These are phyloP conservation scores for Phymorhynchus buccinoides DNA, from an alignment of 1,140 invertebrate genomes.

Conservation along the genomic window DNA sequence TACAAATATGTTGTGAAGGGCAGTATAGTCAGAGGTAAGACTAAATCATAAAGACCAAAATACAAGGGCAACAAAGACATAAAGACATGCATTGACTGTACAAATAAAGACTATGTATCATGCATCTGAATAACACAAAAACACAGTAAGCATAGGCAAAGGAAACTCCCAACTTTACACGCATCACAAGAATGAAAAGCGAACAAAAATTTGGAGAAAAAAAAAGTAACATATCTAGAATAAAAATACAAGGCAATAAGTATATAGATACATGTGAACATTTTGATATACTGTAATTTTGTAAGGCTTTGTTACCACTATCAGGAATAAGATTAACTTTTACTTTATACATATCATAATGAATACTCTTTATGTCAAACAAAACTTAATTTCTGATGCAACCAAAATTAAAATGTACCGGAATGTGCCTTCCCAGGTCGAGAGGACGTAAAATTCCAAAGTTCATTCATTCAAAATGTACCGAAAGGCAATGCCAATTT, in stretches of 20 bases:
- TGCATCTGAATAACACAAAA: not conserved
- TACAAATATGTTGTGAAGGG: not conserved
- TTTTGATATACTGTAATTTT: too few relatives aligned
- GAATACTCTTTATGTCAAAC: too few relatives aligned
- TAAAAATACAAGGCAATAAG: too few relatives aligned
- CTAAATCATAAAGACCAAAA: not conserved
- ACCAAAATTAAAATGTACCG: too few relatives aligned
- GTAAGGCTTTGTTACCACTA: too few relatives aligned
- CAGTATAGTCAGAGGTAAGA: not conserved
- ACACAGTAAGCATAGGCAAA: not conserved
- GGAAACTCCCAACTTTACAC: not conserved
- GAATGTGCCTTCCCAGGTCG: too few relatives aligned
- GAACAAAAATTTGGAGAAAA: too few relatives aligned
- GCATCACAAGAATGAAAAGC: not conserved
- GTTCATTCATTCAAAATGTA: not conserved
- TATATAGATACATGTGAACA: too few relatives aligned
- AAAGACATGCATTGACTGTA: not conserved
- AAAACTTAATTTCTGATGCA: too few relatives aligned
- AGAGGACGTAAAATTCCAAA: not conserved
- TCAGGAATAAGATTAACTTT: too few relatives aligned
- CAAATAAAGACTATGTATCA: not conserved
- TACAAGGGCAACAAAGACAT: not conserved
- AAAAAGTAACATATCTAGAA: too few relatives aligned
- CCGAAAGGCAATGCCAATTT: not conserved
- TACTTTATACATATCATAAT: too few relatives aligned